Conservation (phyloP, 2,113 vertebrate species). For the Charadrius vociferus region DNA sequence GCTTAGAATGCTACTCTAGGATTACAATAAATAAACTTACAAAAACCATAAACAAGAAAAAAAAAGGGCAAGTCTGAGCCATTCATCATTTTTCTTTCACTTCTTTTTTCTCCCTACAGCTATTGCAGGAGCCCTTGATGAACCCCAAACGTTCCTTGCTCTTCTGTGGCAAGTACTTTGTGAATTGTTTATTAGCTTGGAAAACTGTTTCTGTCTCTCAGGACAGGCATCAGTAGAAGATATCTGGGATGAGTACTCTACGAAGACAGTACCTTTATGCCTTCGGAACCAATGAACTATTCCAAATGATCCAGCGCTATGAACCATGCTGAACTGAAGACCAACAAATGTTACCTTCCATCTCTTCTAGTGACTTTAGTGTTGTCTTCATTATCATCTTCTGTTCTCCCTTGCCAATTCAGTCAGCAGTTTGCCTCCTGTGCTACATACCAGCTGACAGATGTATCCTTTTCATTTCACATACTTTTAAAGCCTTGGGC, state of each 20-base stretch:
- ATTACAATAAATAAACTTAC: conserved; percentile 34
- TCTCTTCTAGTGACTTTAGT: conserved; percentile 45
- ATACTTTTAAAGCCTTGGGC: conserved; percentile 51
- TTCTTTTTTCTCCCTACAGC: background rate
- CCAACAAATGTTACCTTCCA: conserved; percentile 26
- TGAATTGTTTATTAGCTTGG: conserved; percentile 42
- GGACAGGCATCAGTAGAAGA: background rate
- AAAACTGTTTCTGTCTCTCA: conserved; percentile 31
- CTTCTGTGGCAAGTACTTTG: conserved; percentile 3
- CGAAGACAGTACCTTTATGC: conserved; percentile 24
- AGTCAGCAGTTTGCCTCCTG: conserved; percentile 40
- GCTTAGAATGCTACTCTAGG: background rate
- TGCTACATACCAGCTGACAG: conserved; percentile 27
- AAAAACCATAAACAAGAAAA: background rate
- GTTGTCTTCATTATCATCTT: conserved; percentile 44
- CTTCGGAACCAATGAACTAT: background rate
- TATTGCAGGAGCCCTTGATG: background rate
- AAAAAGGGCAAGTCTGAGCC: background rate
- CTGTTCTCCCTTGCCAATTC: conserved; percentile 34
- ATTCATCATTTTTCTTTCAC: background rate
- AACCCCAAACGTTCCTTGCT: conserved; percentile 9
- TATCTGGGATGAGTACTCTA: background rate
- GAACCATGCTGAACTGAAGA: conserved; percentile 28
- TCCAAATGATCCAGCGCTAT: background rate
- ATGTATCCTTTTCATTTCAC: conserved; percentile 62